Percentiles rank a stretch among this genome's conserved stretches.
Evolutionary conservation across 2,888 invertebrate species (phyloP).

Genomic region (Hybos culiciformis): DNA sequence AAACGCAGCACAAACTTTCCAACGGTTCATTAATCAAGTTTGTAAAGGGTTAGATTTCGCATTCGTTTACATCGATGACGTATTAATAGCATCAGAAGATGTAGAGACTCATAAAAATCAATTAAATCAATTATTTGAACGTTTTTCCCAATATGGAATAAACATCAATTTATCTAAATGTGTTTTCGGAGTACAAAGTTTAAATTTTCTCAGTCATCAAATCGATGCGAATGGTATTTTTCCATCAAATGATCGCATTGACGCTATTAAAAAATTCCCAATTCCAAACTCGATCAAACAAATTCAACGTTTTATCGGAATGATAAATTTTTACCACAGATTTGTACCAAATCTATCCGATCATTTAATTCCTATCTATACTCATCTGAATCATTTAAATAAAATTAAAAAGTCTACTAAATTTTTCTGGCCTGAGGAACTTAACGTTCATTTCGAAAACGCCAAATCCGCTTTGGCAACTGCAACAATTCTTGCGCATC

Average conservation of each 20-base stretch:
- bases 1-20: slow-evolving; percentile 25
- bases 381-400: background rate
- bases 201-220: background rate
- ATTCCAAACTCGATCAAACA: background rate
- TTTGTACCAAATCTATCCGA: background rate
- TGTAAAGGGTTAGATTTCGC: slow-evolving; percentile 14
- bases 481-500: slow-evolving; percentile 16
- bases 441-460: background rate
- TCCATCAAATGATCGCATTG: slow-evolving; percentile 1
- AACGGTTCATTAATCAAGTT: slow-evolving; percentile 21
- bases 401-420: background rate
- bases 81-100: slow-evolving; percentile 15
- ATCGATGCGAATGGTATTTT: background rate
- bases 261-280: background rate
- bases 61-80: slow-evolving; percentile 19
- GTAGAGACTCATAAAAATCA: slow-evolving; percentile 12
- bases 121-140: slow-evolving; percentile 10
- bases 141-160: background rate
- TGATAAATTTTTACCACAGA: background rate
- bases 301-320: background rate
- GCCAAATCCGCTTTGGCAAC: background rate
- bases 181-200: background rate
- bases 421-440: background rate
- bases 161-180: slow-evolving; percentile 15
- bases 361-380: background rate